Percentiles rank a stretch among this genome's conserved stretches.
phyloP scores from a whole-genome alignment of 1,140 invertebrate species.

The Arion vulgaris region DNA sequence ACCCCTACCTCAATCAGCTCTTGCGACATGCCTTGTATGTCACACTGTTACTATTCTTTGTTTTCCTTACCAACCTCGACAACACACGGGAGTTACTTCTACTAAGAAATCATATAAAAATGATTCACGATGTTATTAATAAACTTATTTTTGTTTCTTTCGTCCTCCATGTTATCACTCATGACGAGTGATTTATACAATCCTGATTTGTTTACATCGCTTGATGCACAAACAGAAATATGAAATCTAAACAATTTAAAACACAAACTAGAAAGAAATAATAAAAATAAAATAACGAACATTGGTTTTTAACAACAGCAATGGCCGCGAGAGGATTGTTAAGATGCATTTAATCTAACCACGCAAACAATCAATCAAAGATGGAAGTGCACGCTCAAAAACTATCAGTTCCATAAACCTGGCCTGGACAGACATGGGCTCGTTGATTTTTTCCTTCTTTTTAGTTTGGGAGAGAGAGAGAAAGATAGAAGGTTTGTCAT shows the following conservation, averaged over 20 bases:
- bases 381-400: slow-evolving; percentile 10
- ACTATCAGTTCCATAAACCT: slow-evolving; percentile 9
- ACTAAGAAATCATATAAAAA: not conserved
- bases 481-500: not conserved
- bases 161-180: not conserved
- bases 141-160: not conserved
- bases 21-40: no score
- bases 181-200: not conserved
- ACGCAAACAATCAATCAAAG: slow-evolving; percentile 19
- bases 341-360: slow-evolving; percentile 19
- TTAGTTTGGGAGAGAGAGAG: not conserved
- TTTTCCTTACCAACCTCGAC: no score
- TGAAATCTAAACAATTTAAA: slow-evolving; percentile 3
- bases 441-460: not conserved
- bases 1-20: no score
- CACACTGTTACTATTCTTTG: no score
- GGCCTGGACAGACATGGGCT: not conserved
- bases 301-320: slow-evolving; percentile 19
- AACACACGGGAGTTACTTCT: no score
- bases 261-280: not conserved
- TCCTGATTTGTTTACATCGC: not conserved
- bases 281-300: not conserved
- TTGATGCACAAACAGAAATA: slow-evolving; percentile 5
- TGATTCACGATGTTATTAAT: not conserved
- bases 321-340: not conserved